Evolutionary conservation across 2,113 vertebrate species (phyloP).

Genomic region (Chamaetylas fuelleborni): DNA sequence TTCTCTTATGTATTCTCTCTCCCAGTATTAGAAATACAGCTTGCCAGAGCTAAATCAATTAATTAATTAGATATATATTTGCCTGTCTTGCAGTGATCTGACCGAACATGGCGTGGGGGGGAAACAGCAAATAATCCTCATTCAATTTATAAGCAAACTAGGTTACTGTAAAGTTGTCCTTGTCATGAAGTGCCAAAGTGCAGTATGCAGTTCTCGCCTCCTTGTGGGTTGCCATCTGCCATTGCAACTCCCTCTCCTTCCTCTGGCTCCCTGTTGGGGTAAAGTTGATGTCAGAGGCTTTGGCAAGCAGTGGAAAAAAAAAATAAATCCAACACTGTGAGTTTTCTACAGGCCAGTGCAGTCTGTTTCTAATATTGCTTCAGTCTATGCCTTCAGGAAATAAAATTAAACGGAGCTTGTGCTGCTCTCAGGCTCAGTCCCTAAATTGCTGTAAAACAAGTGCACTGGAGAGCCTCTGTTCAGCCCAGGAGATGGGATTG

Average conservation of each 20-base stretch:
- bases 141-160: slow-evolving; percentile 43
- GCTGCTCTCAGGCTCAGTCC: not conserved
- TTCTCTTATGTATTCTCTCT: not conserved
- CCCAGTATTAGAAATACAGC: not conserved
- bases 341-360: not conserved
- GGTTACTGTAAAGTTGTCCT: slow-evolving; percentile 49
- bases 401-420: not conserved
- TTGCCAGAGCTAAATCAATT: not conserved
- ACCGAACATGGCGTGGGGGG: fast-evolving
- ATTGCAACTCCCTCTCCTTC: slow-evolving; percentile 16
- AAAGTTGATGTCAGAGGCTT: not conserved
- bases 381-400: not conserved
- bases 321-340: not conserved
- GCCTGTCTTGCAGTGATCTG: not conserved
- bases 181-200: slow-evolving; percentile 34
- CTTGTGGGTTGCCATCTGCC: slow-evolving; percentile 57
- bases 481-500: not conserved
- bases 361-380: not conserved
- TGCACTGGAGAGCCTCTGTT: not conserved
- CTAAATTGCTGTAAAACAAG: not conserved
- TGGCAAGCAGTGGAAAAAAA: not conserved
- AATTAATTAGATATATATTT: not conserved
- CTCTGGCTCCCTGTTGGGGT: slow-evolving; percentile 23
- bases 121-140: not conserved
- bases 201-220: slow-evolving; percentile 30